Evolutionary conservation across 1,140 invertebrate genomes (phyloP).

Genomic region (Camponotus vicinus): DNA sequence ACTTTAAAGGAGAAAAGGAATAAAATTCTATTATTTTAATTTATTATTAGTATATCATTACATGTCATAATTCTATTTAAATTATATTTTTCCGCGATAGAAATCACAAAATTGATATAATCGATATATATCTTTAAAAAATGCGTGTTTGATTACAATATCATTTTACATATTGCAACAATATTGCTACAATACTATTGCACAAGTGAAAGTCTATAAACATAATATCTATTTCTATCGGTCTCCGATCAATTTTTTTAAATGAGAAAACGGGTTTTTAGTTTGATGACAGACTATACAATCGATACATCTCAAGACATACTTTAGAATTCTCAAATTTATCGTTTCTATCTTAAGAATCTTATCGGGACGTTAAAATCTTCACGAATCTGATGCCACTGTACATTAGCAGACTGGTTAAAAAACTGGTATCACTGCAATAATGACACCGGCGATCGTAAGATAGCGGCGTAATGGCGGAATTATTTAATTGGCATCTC

Average conservation of each 20-base stretch:
- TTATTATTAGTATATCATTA: no score
- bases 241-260: background rate
- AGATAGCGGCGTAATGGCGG: conserved; percentile 14
- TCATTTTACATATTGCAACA: background rate
- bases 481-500: conserved; percentile 45
- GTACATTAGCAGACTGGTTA: background rate
- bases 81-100: background rate
- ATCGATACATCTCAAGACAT: background rate
- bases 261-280: background rate
- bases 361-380: background rate
- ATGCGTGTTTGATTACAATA: conserved; percentile 5
- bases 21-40: background rate
- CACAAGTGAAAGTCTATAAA: conserved; percentile 9
- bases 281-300: conserved; percentile 2
- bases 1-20: background rate
- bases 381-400: background rate
- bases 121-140: background rate
- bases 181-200: background rate
- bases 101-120: background rate
- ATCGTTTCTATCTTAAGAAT: background rate
- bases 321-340: background rate
- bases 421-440: background rate
- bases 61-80: background rate
- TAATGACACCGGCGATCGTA: conserved; percentile 4
- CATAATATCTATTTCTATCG: background rate